Conservation (phyloP, 2,797 vertebrate genomes). For the Aotus griseimembra region DNA sequence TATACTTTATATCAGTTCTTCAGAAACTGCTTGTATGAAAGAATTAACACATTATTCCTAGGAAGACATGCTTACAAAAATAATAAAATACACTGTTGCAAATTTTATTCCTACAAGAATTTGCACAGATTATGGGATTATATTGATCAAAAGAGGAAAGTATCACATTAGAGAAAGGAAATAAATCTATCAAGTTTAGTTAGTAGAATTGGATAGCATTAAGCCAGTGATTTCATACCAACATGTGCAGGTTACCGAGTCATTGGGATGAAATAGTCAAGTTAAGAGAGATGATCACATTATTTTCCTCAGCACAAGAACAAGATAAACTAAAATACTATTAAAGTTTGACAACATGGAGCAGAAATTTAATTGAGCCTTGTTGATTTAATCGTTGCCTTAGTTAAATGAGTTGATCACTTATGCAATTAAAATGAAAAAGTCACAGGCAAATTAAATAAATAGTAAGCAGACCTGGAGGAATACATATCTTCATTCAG, state of each 20-base stretch:
- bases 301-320: neutral
- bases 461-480: neutral
- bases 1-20: neutral
- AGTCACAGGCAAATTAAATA: neutral
- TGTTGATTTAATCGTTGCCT: neutral
- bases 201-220: neutral
- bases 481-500: neutral
- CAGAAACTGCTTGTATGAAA: neutral
- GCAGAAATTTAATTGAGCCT: neutral
- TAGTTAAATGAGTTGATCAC: neutral
- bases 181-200: neutral
- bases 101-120: neutral
- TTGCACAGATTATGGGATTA: neutral
- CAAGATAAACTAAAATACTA: neutral
- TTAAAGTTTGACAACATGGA: neutral
- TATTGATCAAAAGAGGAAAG: neutral
- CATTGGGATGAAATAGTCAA: neutral
- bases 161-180: neutral
- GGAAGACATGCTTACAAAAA: neutral
- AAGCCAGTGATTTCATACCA: neutral
- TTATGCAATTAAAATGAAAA: neutral
- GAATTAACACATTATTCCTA: neutral
- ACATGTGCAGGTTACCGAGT: neutral
- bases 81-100: neutral
- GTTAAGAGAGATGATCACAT: neutral